These are phyloP conservation scores for Nomada ruficornis DNA, from an alignment of 2,888 invertebrate species.

Conservation along the genomic window DNA sequence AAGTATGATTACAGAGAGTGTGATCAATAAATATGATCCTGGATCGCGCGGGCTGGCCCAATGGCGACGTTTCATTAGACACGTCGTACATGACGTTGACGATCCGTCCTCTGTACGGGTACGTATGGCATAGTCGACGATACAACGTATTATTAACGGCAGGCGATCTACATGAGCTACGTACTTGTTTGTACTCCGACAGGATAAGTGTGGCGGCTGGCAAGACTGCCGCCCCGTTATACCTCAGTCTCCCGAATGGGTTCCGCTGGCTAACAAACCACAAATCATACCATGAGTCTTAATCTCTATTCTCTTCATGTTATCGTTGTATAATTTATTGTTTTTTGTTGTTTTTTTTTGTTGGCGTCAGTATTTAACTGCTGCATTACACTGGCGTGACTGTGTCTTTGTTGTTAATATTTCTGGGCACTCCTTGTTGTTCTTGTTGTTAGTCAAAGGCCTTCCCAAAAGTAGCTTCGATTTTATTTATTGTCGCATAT, in stretches of 20 bases:
- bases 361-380: conserved; percentile 49
- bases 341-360: conserved; percentile 22
- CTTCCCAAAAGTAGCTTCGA: neutral
- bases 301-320: conserved; percentile 59
- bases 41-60: neutral
- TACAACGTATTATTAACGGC: conserved; percentile 80
- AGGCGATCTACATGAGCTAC: conserved; percentile 85
- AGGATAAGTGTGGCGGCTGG: conserved; percentile 85
- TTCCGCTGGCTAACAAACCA: conserved; percentile 89
- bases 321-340: conserved; percentile 13
- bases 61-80: conserved; percentile 61
- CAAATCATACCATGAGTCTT: conserved; percentile 83
- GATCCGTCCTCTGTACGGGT: conserved; percentile 71
- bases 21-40: neutral
- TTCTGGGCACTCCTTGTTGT: neutral
- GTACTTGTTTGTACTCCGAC: conserved; percentile 88
- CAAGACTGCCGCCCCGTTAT: conserved; percentile 87
- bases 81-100: conserved; percentile 71
- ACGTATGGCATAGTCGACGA: conserved; percentile 76
- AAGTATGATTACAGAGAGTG: neutral
- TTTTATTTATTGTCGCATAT: neutral
- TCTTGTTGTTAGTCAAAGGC: conserved; percentile 12
- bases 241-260: conserved; percentile 91
- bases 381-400: conserved; percentile 21
- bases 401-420: conserved; percentile 8